These are phyloP conservation scores for Notothenia coriiceps DNA, from an alignment of 2,113 vertebrate genomes.

Conservation along the genomic window DNA sequence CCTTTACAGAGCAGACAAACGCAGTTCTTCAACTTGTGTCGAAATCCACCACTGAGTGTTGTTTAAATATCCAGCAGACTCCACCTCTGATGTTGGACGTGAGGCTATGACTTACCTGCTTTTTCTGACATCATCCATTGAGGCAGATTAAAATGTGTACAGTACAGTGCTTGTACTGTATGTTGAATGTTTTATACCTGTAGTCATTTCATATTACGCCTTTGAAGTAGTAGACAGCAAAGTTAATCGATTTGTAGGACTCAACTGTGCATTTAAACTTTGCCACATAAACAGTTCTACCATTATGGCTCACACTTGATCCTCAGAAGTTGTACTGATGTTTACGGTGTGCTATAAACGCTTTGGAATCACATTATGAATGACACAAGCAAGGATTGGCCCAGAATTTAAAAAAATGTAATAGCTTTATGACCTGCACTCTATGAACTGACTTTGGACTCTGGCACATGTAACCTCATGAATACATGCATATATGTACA, in stretches of 20 bases:
- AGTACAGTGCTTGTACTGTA: not conserved
- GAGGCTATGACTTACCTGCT: not conserved
- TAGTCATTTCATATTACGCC: not conserved
- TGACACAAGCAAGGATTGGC: too few species aligned
- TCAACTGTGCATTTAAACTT: not conserved
- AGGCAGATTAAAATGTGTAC: not conserved
- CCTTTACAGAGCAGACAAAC: not conserved
- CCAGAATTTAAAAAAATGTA: too few species aligned
- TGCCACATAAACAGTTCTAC: not conserved
- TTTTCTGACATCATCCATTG: not conserved
- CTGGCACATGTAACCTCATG: too few species aligned
- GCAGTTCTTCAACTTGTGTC: not conserved
- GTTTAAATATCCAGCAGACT: constrained; percentile 57
- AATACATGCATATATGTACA: too few species aligned
- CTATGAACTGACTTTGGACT: too few species aligned
- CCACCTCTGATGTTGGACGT: constrained; percentile 54
- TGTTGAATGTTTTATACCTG: not conserved
- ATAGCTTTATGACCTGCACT: too few species aligned
- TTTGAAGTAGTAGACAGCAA: not conserved
- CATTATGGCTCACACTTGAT: not conserved
- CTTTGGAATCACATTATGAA: not conserved
- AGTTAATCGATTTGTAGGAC: not conserved
- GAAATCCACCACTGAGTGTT: not conserved
- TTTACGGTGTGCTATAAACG: not conserved
- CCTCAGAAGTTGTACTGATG: too few species aligned